Conservation (phyloP, 1,140 invertebrate species). For the Drosophila varians region DNA sequence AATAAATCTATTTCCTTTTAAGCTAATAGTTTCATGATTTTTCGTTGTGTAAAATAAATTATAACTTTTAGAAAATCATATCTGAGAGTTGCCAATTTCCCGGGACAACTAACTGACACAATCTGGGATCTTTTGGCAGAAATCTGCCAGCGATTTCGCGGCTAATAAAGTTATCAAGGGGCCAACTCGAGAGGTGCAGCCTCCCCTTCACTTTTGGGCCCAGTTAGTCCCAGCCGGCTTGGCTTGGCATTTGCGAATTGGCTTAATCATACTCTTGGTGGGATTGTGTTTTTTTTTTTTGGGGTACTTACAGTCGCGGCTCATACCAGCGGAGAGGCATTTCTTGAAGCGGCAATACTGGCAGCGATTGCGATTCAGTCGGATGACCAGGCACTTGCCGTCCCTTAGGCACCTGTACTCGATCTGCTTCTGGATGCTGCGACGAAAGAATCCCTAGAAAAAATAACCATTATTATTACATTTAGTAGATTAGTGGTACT, state of each 20-base stretch:
- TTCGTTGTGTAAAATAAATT: neutral
- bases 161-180: constrained; percentile 69
- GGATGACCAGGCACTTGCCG: constrained; percentile 98
- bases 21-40: too few relatives aligned
- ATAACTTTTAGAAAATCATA: constrained; percentile 9
- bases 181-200: constrained; percentile 46
- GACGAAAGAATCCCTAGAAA: constrained; percentile 91
- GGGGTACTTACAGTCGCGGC: constrained; percentile 91
- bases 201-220: constrained; percentile 58
- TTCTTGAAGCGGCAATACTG: constrained; percentile 99
- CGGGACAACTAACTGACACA: constrained; percentile 49
- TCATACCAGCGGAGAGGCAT: constrained; percentile 99
- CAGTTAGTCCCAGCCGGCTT: constrained; percentile 2
- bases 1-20: neutral
- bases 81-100: constrained; percentile 36
- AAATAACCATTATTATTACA: neutral
- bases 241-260: constrained; percentile 23
- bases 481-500: too few relatives aligned
- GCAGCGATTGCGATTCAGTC: constrained; percentile 98
- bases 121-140: constrained; percentile 53
- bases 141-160: constrained; percentile 43
- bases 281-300: neutral
- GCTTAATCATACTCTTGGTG: constrained; percentile 31
- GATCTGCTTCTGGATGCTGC: constrained; percentile 99
- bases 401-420: constrained; percentile 98